Percentiles rank a stretch among this genome's conserved stretches.
Conservation (phyloP, 1,140 invertebrate species). For the Eueides isabella region DNA sequence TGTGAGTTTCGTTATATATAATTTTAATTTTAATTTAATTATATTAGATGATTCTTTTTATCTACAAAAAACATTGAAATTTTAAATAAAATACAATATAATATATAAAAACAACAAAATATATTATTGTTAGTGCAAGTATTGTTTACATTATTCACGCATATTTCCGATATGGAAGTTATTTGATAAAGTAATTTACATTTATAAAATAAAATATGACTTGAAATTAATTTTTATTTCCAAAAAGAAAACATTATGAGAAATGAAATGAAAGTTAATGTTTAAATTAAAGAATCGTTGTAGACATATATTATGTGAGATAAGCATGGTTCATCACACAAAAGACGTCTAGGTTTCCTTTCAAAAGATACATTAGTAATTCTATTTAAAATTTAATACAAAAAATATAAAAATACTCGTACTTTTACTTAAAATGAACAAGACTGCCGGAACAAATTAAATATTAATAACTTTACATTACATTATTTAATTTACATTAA, state of each 20-base stretch:
- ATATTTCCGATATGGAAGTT: not conserved
- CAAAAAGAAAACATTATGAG: not conserved
- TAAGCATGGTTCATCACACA: too few species aligned
- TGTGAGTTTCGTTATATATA: slow-evolving; percentile 60
- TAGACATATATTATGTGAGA: too few species aligned
- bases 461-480: too few species aligned
- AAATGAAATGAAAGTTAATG: not conserved
- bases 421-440: not conserved
- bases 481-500: too few species aligned
- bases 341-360: too few species aligned
- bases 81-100: too few species aligned
- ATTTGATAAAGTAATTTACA: not conserved
- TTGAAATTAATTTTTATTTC: not conserved
- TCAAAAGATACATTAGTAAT: not conserved
- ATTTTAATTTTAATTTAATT: not conserved
- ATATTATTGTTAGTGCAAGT: not conserved
- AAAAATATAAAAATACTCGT: not conserved
- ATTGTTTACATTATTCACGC: not conserved
- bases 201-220: not conserved
- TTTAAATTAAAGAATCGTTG: too few species aligned
- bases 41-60: not conserved
- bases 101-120: too few species aligned
- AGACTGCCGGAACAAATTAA: too few species aligned
- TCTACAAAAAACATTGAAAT: too few species aligned
- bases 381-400: not conserved